Evolutionary conservation across 2,888 invertebrate species (phyloP), one percentile per base, ranked within the genome.

Genomic region (Nomada fucata): DNA sequence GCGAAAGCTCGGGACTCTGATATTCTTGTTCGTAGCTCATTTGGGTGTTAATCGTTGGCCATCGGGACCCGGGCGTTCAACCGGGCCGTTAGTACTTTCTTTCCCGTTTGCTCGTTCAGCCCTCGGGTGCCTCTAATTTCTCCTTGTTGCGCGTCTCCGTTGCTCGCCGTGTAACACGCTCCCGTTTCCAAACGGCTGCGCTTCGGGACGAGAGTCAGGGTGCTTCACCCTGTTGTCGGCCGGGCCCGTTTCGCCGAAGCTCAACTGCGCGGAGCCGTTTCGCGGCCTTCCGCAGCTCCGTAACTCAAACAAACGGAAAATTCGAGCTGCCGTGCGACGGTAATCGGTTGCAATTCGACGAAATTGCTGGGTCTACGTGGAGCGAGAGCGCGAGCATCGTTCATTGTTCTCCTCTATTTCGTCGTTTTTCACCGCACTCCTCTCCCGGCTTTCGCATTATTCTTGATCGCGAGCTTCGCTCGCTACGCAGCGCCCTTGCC

Each of bases 291-390:
- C 68, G 36, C 70, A 57, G 75, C 71, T 76, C 86, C 86, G 86
- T 88, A 91, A 91, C 89, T 90, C 90, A 91, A 91, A 91, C 91
- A 91, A 90, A 91, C 88, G 88, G 87, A 88, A 88, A 88, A 89
- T 88, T 88, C 77, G 83, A 80, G 75, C 80, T 63, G 82, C 68
- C 65, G 76, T 79, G 74, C 81, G 79, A 74, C 85, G 86, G 86
- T 88, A 89, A 89, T 86, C 86, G 83, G 70, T 79, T 72, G 88
- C 88, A 87, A 84, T 86, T 86, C 86, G 84, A 79, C 77, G 67
- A 88, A 86, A 88, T 88, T 88, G 78, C 86, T 52, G 77, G 71
- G 64, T 83, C 80, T 79, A 65, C 84, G 53, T 72, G 60, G 52
- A 75, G 55, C 63, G 75, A 76, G 75, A 76, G 68, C 76, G 67